A percentile compares a stretch with the other conserved stretches of the same genome.
Evolutionary conservation across 1,140 invertebrate species (phyloP).

Genomic region (Drosophila simulans): DNA sequence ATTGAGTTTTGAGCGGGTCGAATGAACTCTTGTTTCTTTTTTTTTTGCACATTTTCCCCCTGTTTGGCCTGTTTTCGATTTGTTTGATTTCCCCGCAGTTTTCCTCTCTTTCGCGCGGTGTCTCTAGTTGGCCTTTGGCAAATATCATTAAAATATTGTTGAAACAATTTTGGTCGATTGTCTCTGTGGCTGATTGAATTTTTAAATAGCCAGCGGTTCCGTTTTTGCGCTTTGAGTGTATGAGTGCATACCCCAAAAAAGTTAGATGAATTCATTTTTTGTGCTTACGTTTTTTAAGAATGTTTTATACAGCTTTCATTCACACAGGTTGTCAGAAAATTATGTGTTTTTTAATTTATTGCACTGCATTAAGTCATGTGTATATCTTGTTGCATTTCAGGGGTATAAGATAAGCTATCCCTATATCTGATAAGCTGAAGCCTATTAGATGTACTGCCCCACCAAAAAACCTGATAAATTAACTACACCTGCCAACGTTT

Average conservation of each 20-base stretch:
- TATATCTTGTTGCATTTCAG: not conserved
- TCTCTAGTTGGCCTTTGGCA: constrained; percentile 38
- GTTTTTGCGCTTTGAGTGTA: not conserved
- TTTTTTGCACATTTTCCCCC: constrained; percentile 13
- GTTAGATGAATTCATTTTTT: not conserved
- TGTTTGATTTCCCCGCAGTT: constrained; percentile 15
- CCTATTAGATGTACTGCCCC: too few species aligned
- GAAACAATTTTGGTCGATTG: constrained; percentile 40
- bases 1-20: constrained; percentile 65
- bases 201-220: constrained; percentile 12
- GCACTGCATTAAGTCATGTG: not conserved
- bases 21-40: constrained; percentile 20
- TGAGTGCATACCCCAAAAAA: not conserved
- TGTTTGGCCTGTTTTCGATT: not conserved
- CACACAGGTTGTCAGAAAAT: constrained; percentile 1
- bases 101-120: constrained; percentile 14
- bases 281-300: not conserved
- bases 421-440: constrained; percentile 4
- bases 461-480: constrained; percentile 13
- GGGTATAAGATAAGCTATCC: constrained; percentile 9
- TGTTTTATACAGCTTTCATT: not conserved
- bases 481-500: constrained; percentile 27
- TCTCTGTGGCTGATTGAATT: constrained; percentile 45
- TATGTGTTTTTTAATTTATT: not conserved
- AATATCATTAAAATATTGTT: constrained; percentile 61